Evolutionary conservation across 2,797 vertebrate species (phyloP), one percentile per base, ranked within the genome.

Genomic region (Scomberomorus guttatus): DNA sequence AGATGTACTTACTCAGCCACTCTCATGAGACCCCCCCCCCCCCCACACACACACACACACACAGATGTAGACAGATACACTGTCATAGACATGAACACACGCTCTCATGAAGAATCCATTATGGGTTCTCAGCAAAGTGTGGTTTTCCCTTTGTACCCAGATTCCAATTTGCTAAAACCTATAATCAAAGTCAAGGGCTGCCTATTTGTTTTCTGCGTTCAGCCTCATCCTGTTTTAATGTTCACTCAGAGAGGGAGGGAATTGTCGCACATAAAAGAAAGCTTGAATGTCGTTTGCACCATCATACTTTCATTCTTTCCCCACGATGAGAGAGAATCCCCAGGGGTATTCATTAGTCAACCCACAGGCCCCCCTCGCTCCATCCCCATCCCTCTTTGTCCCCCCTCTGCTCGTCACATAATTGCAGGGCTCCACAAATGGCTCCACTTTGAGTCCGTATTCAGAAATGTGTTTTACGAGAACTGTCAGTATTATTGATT

Each of bases 321-420:
- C 73, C 79, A 52, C 61, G 25, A 84, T 70, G 86, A 75, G 79
- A 80, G 73, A 83, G 55, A 82, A 86, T 75, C 86, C 91, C 77
- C 89, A 18, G 64, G 90, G 87, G 93, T 85, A 84, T 94, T 94
- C 90, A 94, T 94, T 95, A 95, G 90, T 75, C 84, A 81, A 74
- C 62, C 81, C 81, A 54, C 81, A 81, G 42, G 2, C 14, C 70
- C 58, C 68, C 48, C 14, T 10, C 50, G 3, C 50, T 12, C 61
- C 6, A 14, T 20, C 29, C 15, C 50, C 32, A 1, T 24, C 77
- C 60, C 54, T 4, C 78, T 69, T 62, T 14, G 11, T 20, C 54
- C 52, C 52, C 65, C 54, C 74, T 32, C 60, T 54, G 72, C 79
- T 74, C 34, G 11, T 87, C 83, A 82, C 56, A 63, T 93, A 92